Evolutionary conservation across 2,888 invertebrate species (phyloP).

Genomic region (Colostygia pectinataria): DNA sequence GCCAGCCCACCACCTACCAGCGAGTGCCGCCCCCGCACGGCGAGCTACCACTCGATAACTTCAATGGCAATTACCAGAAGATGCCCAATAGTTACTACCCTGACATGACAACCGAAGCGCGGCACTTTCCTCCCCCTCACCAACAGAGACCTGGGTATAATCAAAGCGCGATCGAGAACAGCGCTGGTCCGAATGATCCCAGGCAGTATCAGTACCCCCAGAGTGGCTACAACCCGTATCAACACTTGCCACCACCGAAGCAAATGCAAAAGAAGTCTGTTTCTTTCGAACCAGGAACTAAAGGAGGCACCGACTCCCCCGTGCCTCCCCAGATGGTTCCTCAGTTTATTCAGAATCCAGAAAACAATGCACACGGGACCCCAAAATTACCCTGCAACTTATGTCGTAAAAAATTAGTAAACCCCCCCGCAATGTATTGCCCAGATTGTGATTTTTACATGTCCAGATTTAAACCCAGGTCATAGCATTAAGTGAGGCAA

Average conservation of each 20-base stretch:
- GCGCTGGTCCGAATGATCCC: slow-evolving; percentile 46
- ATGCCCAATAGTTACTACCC: slow-evolving; percentile 65
- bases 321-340: slow-evolving; percentile 68
- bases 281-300: slow-evolving; percentile 88
- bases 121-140: slow-evolving; percentile 63
- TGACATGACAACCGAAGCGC: slow-evolving; percentile 56
- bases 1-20: slow-evolving; percentile 78
- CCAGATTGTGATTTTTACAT: slow-evolving; percentile 96
- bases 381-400: slow-evolving; percentile 90
- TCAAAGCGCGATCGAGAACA: slow-evolving; percentile 55
- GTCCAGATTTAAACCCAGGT: slow-evolving; percentile 90
- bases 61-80: slow-evolving; percentile 70
- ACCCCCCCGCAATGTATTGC: slow-evolving; percentile 91
- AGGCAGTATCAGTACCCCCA: slow-evolving; percentile 61
- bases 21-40: slow-evolving; percentile 84
- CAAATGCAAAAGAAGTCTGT: slow-evolving; percentile 87
- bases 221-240: slow-evolving; percentile 83
- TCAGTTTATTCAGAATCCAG: slow-evolving; percentile 47
- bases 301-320: slow-evolving; percentile 84
- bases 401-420: slow-evolving; percentile 92
- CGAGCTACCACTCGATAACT: slow-evolving; percentile 62
- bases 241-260: slow-evolving; percentile 84
- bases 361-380: slow-evolving; percentile 49
- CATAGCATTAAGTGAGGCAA: slow-evolving; percentile 54
- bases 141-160: slow-evolving; percentile 69